Evolutionary conservation across 2,113 vertebrate species (phyloP), one percentile per base, ranked within the genome.

Genomic region (Tursiops truncatus): DNA sequence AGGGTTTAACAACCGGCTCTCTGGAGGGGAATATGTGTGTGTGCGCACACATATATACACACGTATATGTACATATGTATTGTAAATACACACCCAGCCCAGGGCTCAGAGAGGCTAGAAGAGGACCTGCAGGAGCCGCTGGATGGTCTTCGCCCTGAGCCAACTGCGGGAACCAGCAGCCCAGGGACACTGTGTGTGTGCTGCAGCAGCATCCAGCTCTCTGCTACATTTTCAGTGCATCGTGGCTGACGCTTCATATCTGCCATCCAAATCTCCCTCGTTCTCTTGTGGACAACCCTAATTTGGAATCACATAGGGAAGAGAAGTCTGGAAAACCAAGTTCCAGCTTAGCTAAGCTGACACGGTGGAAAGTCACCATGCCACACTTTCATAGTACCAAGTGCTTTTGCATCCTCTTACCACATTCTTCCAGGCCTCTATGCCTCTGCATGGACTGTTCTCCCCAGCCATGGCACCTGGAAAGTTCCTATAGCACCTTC

Each of bases 201-300:
- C 84, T 21, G 4, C 0, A 4, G 0, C 2, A 11, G 86, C 68
- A 5, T 44, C 18, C 47, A 3, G 3, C 3, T 6, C 44, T n/a
- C 5, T 0, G 1, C 2, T 36, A 15, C 26, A 9, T 38, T 31
- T 56, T 9, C 2, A 0, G 25, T 0, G 53, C 41, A 2, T 36
- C 33, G 26, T 31, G 84, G 31, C 44, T 1, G 84, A 28, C 26
- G 31, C 33, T 77, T 65, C 26, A 1, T 7, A 23, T n/a, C 68
- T 82, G 62, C 44, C 36, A 25, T 31, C 62, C 15, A 9, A 8
- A 58, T 82, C 60, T 41, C 63, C 68, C 25, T 31, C 3, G 1
- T 36, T 41, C 68, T 47, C 33, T 44, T 53, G n/a, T 70, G 50
- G 79, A 44, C 80, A 85, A 25, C 15, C 14, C 60, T 60, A 21